phyloP scores from a whole-genome alignment of 2,113 vertebrate species.

The Tympanuchus pallidicinctus region DNA sequence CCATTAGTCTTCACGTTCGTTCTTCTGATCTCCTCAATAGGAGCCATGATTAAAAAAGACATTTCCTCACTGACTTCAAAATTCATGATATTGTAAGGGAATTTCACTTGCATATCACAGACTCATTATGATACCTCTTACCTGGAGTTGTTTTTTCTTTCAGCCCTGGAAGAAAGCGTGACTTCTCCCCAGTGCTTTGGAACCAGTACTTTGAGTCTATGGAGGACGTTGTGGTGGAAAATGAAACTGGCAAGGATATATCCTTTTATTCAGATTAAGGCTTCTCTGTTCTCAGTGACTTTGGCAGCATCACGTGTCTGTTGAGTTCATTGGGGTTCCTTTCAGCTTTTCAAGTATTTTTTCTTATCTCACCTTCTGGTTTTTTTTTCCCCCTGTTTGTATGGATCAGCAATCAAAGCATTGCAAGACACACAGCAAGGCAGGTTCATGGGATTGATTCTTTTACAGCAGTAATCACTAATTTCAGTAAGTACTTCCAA shows the following conservation, averaged over 20 bases:
- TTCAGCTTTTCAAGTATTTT: background rate
- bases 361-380: background rate
- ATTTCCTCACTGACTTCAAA: background rate
- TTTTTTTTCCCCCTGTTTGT: background rate
- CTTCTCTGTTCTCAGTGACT: background rate
- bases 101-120: background rate
- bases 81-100: background rate
- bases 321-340: background rate
- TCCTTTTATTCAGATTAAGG: slow-evolving; percentile 77
- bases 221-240: slow-evolving; percentile 94
- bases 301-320: fast-evolving
- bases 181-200: slow-evolving; percentile 93
- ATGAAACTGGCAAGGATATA: slow-evolving; percentile 96
- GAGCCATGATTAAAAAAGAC: background rate
- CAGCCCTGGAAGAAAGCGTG: slow-evolving; percentile 94
- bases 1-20: background rate
- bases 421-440: background rate
- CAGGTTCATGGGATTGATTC: background rate
- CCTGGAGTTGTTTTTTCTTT: background rate
- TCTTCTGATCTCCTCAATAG: background rate
- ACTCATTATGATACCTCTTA: background rate
- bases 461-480: background rate
- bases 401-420: background rate
- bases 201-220: slow-evolving; percentile 97
- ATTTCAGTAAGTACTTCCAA: background rate